phyloP scores from a whole-genome alignment of 2,888 invertebrate species.

The Brenthis daphne region DNA sequence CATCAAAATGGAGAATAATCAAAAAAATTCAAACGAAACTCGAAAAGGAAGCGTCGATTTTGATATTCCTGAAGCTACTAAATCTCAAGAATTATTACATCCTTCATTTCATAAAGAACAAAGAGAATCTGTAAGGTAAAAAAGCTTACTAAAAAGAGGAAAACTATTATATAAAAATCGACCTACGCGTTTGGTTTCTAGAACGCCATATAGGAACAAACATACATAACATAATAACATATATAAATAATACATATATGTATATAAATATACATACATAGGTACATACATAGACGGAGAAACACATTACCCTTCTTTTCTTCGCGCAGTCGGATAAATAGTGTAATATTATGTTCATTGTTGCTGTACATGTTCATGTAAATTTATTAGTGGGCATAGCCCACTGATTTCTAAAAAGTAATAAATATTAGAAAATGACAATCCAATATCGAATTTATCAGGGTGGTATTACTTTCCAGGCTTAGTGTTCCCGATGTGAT shows the following conservation, averaged over 20 bases:
- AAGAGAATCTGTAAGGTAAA: constrained; percentile 51
- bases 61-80: constrained; percentile 25
- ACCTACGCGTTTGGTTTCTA: no score
- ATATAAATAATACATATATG: no score
- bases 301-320: no score
- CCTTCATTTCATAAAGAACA: constrained; percentile 41
- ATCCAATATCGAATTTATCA: background rate
- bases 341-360: no score
- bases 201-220: no score
- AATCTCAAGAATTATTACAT: constrained; percentile 46
- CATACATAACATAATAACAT: no score
- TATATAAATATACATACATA: no score
- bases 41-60: constrained; percentile 37
- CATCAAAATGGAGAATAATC: constrained; percentile 36
- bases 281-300: no score
- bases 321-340: no score
- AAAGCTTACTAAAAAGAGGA: background rate
- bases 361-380: no score
- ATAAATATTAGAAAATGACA: background rate
- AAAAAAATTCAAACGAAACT: constrained; percentile 23
- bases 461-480: constrained; percentile 47
- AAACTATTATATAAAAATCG: background rate
- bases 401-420: background rate
- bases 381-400: background rate
- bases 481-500: constrained; percentile 49